phyloP scores from a whole-genome alignment of 1,140 invertebrate species.

The Ladona fulva region DNA sequence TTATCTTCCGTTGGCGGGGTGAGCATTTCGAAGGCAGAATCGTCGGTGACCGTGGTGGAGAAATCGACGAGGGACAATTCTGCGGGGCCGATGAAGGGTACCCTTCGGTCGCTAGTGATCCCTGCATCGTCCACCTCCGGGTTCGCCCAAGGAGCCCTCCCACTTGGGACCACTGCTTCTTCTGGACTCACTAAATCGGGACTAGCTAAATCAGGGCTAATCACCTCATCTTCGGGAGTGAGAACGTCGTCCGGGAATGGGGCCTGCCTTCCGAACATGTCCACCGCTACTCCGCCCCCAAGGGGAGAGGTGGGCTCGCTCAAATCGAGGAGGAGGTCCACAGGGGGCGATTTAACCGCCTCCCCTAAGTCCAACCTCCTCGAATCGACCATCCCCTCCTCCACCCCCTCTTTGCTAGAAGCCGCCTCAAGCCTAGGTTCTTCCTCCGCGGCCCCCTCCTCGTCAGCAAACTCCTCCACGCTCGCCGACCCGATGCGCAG shows the following conservation, averaged over 20 bases:
- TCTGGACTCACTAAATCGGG: neutral
- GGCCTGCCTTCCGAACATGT: neutral
- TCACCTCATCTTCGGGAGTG: neutral
- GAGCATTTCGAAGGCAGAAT: neutral
- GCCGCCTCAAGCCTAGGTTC: neutral
- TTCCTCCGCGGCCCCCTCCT: neutral
- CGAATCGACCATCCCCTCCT: no score
- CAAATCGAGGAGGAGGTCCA: neutral
- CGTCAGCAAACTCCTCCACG: neutral
- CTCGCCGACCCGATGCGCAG: slow-evolving; percentile 18
- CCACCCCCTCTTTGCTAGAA: no score
- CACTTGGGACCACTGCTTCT: neutral
- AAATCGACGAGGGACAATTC: neutral
- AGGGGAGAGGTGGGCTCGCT: neutral
- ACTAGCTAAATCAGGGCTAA: no score
- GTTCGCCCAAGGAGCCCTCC: neutral
- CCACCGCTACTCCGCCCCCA: neutral
- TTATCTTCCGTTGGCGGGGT: neutral
- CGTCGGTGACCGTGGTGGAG: neutral
- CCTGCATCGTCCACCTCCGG: neutral
- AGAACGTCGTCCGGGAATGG: neutral
- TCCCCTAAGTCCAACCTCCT: no score
- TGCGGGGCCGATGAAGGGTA: neutral
- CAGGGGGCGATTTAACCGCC: neutral
- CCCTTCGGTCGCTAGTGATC: neutral